Evolutionary conservation across 2,888 invertebrate genomes (phyloP).

Genomic region (Noctua janthina): DNA sequence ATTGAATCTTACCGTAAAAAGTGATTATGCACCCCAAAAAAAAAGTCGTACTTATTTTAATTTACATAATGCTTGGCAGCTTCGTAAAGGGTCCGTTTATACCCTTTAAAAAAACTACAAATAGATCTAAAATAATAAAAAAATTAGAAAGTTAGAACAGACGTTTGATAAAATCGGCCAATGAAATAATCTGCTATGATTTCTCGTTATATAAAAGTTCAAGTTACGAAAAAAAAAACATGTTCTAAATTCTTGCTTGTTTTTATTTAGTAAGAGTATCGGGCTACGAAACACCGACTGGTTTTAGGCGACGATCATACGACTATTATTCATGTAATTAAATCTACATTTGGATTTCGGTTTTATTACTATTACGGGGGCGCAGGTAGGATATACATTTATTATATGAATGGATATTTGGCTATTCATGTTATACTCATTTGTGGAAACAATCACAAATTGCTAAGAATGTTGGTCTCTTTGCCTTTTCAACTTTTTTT

Average conservation of each 20-base stretch:
- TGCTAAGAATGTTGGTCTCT: not conserved
- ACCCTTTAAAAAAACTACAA: too few relatives aligned
- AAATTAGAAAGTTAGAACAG: not conserved
- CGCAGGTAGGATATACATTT: not conserved
- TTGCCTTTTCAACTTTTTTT: constrained; percentile 1
- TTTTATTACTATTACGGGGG: not conserved
- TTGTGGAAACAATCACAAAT: not conserved
- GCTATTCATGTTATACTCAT: not conserved
- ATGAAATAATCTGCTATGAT: constrained; percentile 32
- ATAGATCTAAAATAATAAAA: too few relatives aligned
- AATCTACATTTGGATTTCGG: not conserved
- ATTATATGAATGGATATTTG: too few relatives aligned
- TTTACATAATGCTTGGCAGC: too few relatives aligned
- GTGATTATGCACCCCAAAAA: too few relatives aligned
- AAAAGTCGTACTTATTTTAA: too few relatives aligned
- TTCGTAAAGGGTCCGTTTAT: too few relatives aligned
- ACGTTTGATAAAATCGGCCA: constrained; percentile 25
- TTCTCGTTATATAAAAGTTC: constrained; percentile 27
- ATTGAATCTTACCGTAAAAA: too few relatives aligned
- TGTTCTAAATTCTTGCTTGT: constrained; percentile 26
- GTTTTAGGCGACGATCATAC: constrained; percentile 15
- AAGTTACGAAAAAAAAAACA: constrained; percentile 36
- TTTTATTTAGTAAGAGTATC: constrained; percentile 33
- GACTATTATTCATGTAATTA: not conserved
- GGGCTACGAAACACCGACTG: constrained; percentile 17